These are phyloP conservation scores for Microcaecilia unicolor DNA, from an alignment of 2,797 vertebrate genomes.

Conservation along the genomic window DNA sequence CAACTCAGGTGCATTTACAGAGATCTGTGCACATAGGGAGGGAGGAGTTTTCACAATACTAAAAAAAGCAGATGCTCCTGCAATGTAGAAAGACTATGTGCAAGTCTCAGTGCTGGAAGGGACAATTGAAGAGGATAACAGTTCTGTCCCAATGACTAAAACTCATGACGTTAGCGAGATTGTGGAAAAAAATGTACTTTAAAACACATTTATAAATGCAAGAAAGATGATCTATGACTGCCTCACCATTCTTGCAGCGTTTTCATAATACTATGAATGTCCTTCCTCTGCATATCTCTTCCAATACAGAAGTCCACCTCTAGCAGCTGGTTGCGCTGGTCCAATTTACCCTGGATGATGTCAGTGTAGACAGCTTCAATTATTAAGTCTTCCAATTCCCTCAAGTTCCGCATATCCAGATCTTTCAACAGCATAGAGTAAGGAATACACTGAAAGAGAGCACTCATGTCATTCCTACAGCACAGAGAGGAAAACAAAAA, in stretches of 20 bases:
- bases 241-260: slow-evolving; percentile 94
- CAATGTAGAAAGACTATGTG: too few relatives aligned
- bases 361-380: slow-evolving; percentile 97
- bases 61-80: too few relatives aligned
- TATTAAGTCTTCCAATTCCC: slow-evolving; percentile 93
- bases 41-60: too few relatives aligned
- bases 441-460: slow-evolving; percentile 80
- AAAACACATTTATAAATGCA: not conserved
- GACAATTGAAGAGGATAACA: too few relatives aligned
- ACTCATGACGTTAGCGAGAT: too few relatives aligned
- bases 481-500: too few relatives aligned
- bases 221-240: slow-evolving; percentile 8
- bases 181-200: not conserved
- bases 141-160: too few relatives aligned
- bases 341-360: slow-evolving; percentile 96
- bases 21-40: too few relatives aligned
- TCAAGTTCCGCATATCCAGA: slow-evolving; percentile 93
- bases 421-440: slow-evolving; percentile 95
- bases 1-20: too few relatives aligned
- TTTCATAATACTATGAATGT: slow-evolving; percentile 91
- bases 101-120: too few relatives aligned
- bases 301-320: slow-evolving; percentile 97
- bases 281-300: slow-evolving; percentile 91
- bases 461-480: too few relatives aligned
- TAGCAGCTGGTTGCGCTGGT: slow-evolving; percentile 95